Conservation (phyloP, 2,113 vertebrate genomes). For the Bostrychus sinensis region DNA sequence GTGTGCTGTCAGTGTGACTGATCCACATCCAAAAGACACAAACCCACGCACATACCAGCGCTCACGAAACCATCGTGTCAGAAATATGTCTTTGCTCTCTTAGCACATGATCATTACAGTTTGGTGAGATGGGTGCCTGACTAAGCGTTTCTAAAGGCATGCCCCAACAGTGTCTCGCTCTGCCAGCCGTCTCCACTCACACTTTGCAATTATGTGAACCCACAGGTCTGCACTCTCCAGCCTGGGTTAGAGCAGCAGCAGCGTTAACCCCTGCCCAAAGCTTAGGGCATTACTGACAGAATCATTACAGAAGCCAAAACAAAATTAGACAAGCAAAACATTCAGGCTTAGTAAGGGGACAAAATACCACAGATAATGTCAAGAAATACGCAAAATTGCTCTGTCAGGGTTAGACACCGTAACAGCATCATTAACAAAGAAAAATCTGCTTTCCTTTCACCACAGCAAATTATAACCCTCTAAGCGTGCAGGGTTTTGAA, state of each 20-base stretch:
- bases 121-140: conserved; percentile 68
- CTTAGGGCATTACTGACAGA: conserved; percentile 5
- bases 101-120: conserved; percentile 72
- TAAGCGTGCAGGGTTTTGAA: too few species aligned
- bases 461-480: too few species aligned
- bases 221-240: conserved; percentile 39
- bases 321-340: conserved; percentile 6
- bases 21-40: conserved; percentile 67
- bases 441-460: too few species aligned
- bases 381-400: too few species aligned
- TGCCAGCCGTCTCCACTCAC: conserved; percentile 66
- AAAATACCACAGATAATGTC: conserved; percentile 5
- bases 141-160: conserved; percentile 69
- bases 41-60: conserved; percentile 65
- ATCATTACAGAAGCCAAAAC: conserved; percentile 3
- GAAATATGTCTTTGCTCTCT: conserved; percentile 68
- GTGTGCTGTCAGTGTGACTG: conserved; percentile 54
- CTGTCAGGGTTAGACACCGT: too few species aligned
- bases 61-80: conserved; percentile 64
- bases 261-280: conserved; percentile 13
- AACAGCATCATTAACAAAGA: too few species aligned
- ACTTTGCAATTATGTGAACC: conserved; percentile 71
- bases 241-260: conserved; percentile 16
- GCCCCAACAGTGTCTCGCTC: conserved; percentile 61
- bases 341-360: background rate